phyloP scores from a whole-genome alignment of 2,113 vertebrate species.

The Microtus oregoni region DNA sequence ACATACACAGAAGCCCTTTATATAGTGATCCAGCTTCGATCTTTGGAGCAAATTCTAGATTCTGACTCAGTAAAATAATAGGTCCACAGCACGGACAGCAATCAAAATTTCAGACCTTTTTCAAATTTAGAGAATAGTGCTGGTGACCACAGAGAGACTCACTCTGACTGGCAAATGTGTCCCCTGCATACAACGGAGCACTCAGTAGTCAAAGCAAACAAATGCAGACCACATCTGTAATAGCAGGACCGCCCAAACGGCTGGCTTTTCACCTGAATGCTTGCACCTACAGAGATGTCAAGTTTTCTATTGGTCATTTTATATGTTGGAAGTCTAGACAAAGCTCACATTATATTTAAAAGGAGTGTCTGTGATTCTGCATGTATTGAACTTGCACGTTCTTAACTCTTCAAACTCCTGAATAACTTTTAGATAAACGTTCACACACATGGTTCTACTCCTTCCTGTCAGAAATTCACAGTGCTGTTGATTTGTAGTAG shows the following conservation, averaged over 20 bases:
- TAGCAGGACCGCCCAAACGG: neutral
- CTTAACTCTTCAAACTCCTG: neutral
- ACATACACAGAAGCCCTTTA: too few relatives aligned
- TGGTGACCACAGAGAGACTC: neutral
- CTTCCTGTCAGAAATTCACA: neutral
- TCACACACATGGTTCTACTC: neutral
- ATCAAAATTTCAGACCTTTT: neutral
- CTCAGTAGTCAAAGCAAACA: neutral
- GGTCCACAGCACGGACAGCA: neutral
- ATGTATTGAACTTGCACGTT: neutral
- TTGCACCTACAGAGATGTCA: neutral
- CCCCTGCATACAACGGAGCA: neutral
- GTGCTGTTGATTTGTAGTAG: neutral
- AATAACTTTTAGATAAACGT: too few relatives aligned
- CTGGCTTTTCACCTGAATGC: neutral
- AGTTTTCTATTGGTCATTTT: neutral
- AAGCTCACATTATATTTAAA: neutral
- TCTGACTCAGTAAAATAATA: neutral
- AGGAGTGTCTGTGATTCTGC: neutral
- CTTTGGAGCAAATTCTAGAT: neutral
- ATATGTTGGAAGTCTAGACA: neutral
- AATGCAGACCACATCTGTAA: neutral
- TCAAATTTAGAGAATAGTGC: neutral
- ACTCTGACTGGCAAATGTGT: neutral
- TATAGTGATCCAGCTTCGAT: neutral